These are phyloP conservation scores for Ctenicera cuprea DNA, from an alignment of 2,888 invertebrate genomes.

Conservation along the genomic window DNA sequence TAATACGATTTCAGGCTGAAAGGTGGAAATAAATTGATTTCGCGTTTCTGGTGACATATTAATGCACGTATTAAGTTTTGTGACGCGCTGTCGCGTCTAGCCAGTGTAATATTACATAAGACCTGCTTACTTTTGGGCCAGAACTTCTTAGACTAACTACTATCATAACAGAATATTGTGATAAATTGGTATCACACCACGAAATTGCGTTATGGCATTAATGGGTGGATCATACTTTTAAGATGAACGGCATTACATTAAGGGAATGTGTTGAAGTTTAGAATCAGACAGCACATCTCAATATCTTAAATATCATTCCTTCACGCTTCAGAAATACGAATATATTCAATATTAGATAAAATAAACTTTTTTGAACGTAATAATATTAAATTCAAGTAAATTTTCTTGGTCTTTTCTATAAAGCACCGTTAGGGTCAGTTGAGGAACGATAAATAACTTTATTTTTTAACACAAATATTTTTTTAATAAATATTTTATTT, in stretches of 20 bases:
- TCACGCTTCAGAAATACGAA: no score
- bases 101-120: constrained; percentile 62
- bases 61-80: constrained; percentile 72
- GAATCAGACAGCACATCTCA: neutral
- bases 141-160: constrained; percentile 60
- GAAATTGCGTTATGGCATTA: constrained; percentile 68
- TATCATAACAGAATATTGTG: constrained; percentile 66
- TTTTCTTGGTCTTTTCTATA: no score
- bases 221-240: constrained; percentile 64
- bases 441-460: no score
- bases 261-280: constrained; percentile 5
- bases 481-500: no score
- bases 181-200: constrained; percentile 69
- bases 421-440: no score
- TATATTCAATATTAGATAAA: no score
- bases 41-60: constrained; percentile 72
- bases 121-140: constrained; percentile 58
- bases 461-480: no score
- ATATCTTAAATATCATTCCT: neutral
- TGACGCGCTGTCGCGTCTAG: constrained; percentile 63
- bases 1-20: constrained; percentile 71
- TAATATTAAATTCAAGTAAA: no score
- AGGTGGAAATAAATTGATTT: constrained; percentile 73
- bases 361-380: no score
- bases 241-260: constrained; percentile 18